Evolutionary conservation across 2,113 vertebrate genomes (phyloP).

Genomic region (Coptodon rendalli): DNA sequence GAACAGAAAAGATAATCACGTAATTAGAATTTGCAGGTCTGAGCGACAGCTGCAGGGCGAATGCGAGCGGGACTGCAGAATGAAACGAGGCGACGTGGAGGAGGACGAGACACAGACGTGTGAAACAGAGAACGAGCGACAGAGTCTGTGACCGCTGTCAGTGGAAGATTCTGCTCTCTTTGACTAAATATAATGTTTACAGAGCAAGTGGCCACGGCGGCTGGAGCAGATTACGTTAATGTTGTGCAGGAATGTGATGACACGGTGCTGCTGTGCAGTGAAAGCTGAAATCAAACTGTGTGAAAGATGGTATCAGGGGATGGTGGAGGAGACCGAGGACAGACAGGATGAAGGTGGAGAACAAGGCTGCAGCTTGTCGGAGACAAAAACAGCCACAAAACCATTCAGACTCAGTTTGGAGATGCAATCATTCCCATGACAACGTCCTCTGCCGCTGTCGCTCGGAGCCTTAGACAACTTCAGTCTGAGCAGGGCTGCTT

Average conservation of each 20-base stretch:
- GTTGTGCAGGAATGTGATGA: neutral
- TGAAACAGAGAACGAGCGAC: neutral
- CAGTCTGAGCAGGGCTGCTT: neutral
- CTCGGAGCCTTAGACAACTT: neutral
- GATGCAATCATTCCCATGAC: neutral
- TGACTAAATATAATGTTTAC: neutral
- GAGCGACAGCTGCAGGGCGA: neutral
- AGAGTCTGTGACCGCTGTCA: neutral
- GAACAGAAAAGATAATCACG: neutral
- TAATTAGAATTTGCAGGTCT: neutral
- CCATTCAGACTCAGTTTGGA: neutral
- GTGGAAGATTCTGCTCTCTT: neutral
- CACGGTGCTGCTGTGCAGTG: neutral
- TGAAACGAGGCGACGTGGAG: neutral
- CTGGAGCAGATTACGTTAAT: neutral
- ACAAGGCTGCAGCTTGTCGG: neutral
- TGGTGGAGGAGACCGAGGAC: neutral
- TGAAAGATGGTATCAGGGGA: neutral
- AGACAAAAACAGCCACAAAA: neutral
- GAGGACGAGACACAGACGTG: neutral
- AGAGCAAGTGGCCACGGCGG: neutral
- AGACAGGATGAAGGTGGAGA: neutral
- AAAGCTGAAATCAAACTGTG: neutral
- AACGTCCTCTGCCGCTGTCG: neutral
- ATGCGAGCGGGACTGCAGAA: neutral